Conservation (phyloP, 2,113 vertebrate species). For the Pangasianodon gigas region DNA sequence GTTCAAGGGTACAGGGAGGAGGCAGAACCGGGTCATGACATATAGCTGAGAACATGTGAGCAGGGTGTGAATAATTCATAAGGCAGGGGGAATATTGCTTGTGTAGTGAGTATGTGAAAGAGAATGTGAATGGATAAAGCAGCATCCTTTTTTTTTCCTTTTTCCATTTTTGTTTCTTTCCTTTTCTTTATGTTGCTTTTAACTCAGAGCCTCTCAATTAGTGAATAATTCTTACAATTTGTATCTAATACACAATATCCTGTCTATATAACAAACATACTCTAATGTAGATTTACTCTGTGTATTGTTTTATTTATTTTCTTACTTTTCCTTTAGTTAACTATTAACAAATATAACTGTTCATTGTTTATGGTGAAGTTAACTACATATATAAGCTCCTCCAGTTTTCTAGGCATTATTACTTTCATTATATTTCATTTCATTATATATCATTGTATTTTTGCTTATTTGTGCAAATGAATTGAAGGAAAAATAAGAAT, state of each 20-base stretch:
- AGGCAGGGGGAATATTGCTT: neutral
- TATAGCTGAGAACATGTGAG: neutral
- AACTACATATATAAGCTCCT: neutral
- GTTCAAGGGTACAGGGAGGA: neutral
- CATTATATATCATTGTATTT: neutral
- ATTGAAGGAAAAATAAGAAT: neutral
- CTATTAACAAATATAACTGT: neutral
- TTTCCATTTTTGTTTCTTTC: neutral
- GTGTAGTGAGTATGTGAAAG: neutral
- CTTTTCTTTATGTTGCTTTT: neutral
- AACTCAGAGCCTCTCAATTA: neutral
- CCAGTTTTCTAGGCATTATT: neutral
- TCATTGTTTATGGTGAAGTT: neutral
- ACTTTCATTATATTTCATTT: neutral
- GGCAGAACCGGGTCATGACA: slow-evolving; percentile 8
- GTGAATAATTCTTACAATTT: neutral
- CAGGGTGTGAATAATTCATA: slow-evolving; percentile 16
- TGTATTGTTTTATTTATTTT: neutral
- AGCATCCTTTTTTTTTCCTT: neutral
- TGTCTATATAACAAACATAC: neutral
- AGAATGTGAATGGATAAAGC: neutral
- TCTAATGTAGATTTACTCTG: neutral
- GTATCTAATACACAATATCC: neutral
- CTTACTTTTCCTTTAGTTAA: neutral
- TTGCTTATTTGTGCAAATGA: neutral